Evolutionary conservation across 2,888 invertebrate genomes (phyloP).

Genomic region (Teleogryllus oceanicus): DNA sequence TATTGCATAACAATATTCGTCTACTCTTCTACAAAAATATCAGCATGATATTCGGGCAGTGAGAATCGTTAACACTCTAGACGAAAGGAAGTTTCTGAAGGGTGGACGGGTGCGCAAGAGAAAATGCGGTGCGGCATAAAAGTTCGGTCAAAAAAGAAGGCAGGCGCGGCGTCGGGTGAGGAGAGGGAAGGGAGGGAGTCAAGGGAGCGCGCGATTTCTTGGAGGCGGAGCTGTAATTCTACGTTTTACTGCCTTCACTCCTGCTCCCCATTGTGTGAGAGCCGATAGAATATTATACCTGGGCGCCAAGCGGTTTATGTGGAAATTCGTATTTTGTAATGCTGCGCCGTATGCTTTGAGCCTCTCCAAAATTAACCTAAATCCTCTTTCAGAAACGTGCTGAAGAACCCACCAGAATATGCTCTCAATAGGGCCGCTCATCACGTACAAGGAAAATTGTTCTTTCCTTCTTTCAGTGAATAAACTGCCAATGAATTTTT

Average conservation of each 20-base stretch:
- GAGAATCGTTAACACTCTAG: too few species aligned
- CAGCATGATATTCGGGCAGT: too few species aligned
- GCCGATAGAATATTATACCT: constrained; percentile 7
- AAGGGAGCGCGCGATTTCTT: neutral
- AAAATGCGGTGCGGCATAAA: neutral
- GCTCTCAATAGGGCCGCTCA: neutral
- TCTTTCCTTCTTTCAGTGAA: too few species aligned
- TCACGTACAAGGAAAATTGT: too few species aligned
- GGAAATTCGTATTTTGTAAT: neutral
- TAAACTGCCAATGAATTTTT: too few species aligned
- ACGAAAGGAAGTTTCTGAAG: too few species aligned
- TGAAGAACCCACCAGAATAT: neutral
- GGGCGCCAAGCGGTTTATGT: neutral
- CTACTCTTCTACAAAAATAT: too few species aligned
- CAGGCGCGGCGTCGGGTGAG: too few species aligned
- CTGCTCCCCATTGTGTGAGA: neutral
- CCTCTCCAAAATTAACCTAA: neutral
- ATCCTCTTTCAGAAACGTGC: neutral
- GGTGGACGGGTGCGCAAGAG: neutral
- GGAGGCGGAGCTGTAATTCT: neutral
- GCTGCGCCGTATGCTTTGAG: neutral
- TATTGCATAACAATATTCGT: too few species aligned
- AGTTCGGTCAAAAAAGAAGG: neutral
- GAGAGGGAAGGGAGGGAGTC: neutral
- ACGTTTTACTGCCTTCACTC: neutral